Conservation (phyloP, 92 coral and sea anemone species). For the Epizoanthus ramosus region DNA sequence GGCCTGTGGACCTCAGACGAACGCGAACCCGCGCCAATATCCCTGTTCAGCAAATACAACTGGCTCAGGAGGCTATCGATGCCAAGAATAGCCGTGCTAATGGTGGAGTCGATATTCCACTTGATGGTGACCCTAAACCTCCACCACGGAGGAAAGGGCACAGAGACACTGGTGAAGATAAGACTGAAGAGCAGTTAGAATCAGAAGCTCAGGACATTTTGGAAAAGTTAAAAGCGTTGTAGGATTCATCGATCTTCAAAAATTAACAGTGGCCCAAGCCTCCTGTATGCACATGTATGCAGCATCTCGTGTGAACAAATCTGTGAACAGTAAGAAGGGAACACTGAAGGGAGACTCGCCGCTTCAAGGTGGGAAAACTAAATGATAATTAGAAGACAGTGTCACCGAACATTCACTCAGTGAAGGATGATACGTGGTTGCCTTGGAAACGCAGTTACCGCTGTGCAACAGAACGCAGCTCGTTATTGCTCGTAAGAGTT, state of each 20-base stretch:
- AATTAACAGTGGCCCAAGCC: too few species aligned
- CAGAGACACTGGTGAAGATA: slow-evolving; percentile 48
- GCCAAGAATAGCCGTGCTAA: slow-evolving; percentile 50
- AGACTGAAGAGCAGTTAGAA: slow-evolving; percentile 58
- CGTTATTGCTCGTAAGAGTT: too few species aligned
- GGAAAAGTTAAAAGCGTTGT: slow-evolving; percentile 80
- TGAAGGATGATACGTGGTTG: too few species aligned
- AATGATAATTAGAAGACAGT: too few species aligned
- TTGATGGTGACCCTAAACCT: slow-evolving; percentile 67
- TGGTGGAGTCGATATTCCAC: slow-evolving; percentile 51
- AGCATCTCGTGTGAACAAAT: too few species aligned
- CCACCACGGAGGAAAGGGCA: slow-evolving; percentile 75
- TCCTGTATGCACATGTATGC: too few species aligned
- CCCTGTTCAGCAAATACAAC: slow-evolving; percentile 87
- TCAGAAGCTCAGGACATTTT: slow-evolving; percentile 86
- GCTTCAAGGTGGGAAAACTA: too few species aligned
- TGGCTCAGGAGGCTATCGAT: slow-evolving; percentile 63
- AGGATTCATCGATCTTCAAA: neutral
- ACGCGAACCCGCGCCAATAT: slow-evolving; percentile 95
- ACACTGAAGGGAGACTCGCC: too few species aligned
- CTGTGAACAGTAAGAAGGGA: too few species aligned
- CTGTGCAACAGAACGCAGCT: too few species aligned
- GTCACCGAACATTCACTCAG: too few species aligned
- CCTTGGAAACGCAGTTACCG: too few species aligned
- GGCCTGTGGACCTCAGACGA: slow-evolving; percentile 90